phyloP scores from a whole-genome alignment of 2,113 vertebrate genomes.

The Muntiacus muntjak region DNA sequence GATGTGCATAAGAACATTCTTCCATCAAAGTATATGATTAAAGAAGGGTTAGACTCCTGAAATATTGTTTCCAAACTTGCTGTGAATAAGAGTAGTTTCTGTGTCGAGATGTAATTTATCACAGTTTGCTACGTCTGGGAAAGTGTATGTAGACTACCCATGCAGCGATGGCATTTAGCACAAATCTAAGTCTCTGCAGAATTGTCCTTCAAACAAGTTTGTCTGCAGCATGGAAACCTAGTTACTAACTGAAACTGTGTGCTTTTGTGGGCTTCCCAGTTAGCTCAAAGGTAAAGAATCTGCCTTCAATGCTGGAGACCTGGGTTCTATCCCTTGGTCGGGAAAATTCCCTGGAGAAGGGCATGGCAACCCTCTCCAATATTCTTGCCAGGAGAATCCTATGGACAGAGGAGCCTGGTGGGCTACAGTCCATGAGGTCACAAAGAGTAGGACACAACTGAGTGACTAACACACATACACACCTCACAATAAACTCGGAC shows the following conservation, averaged over 20 bases:
- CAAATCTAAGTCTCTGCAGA: background rate
- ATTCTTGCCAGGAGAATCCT: background rate
- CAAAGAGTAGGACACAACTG: background rate
- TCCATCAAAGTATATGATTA: slow-evolving; percentile 80
- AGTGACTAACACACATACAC: background rate
- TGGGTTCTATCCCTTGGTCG: background rate
- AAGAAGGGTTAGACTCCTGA: slow-evolving; percentile 77
- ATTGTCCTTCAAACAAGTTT: background rate
- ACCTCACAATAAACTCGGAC: background rate
- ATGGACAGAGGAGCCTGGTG: background rate
- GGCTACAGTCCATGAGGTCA: background rate
- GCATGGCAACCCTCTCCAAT: background rate
- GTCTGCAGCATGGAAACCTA: background rate
- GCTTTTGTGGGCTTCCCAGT: background rate
- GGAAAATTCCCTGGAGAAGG: background rate
- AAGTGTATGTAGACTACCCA: background rate
- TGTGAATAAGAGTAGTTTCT: slow-evolving; percentile 75
- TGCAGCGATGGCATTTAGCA: background rate
- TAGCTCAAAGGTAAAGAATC: background rate
- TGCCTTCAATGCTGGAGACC: background rate
- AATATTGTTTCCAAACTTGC: slow-evolving; percentile 75
- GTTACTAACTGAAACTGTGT: background rate
- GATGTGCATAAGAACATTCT: slow-evolving; percentile 74
- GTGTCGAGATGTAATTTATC: slow-evolving; percentile 75
- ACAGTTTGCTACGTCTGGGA: slow-evolving; percentile 59